Evolutionary conservation across 2,888 invertebrate genomes (phyloP), one percentile per base, ranked within the genome.

Genomic region (Callimorpha dominula): DNA sequence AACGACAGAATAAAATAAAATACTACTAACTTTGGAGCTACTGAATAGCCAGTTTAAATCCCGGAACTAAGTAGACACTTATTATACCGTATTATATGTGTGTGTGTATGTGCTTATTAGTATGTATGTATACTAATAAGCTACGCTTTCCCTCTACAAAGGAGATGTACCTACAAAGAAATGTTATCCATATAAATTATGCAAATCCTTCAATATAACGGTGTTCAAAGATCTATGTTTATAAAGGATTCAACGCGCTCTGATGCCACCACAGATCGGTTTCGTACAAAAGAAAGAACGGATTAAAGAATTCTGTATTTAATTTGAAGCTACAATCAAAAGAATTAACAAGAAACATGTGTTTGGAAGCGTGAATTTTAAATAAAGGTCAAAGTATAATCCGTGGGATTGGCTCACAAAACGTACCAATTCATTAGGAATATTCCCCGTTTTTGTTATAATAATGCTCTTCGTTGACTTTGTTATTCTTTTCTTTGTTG

Each of bases 381-480:
- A 81, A 82, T 80, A 80, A 81, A 83, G 81, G 77, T 80, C 80
- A 75, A 77, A 79, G 73, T 77, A 54, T 81, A 85, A 85, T 85
- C 81, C 77, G 54, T 60, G 14, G 74, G 65, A 73, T 74, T 77
- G 71, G 72, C 70, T 76, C 64, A 63, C 50, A 17, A 17, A 80
- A 81, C 68, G 74, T 81, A 40, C 77, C 77, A 81, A 85, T 83
- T 84, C 80, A 83, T 86, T 83, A 79, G 72, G 70, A 63, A 78
- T 80, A 73, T 74, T 79, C 77, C 71, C 74, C 31, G 60, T 68
- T 64, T 75, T 77, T 76, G 74, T 79, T 81, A 75, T 54, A n/a
- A 57, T 64, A 42, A 73, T 52, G 66, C 50, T 43, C n/a, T 71
- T 72, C 68, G 71, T 75, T 71, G 75, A 74, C 69, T 72, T 77